Evolutionary conservation across 1,140 invertebrate species (phyloP), one percentile per base, ranked within the genome.

Genomic region (Calephelis nemesis): DNA sequence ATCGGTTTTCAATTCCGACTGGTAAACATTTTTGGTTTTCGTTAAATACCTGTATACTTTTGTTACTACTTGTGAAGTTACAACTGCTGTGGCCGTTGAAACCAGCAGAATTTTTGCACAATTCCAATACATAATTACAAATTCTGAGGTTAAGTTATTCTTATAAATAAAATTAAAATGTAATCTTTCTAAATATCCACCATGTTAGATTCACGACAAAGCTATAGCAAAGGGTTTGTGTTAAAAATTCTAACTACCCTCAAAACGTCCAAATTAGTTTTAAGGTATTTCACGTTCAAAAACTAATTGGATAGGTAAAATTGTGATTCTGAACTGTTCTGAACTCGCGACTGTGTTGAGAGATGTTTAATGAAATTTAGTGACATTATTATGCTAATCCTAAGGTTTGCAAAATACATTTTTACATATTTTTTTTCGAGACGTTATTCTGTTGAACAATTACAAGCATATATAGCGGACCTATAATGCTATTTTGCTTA

Each of bases 91-190:
- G 63, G 83, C 85, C 67, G 89, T 87, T 47, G 89, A 85, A 11
- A 83, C 85, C 66, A 90, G 74, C 62, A 90, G 48, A 71, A 89
- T 75, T 62, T 83, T 87, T 48, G 82, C 80, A 77, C 82, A 86
- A 80, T 82, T 89, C 87, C 87, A 91, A 75, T 88, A 79, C 89
- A 91, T 91, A 9, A 54, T 85, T 62, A 70, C 49, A 45, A 64
- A 12, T 64, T 12, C 13, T 30, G 11, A 13, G 6, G 12, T 13
- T 52, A 15, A 65, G 5, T 39, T 19, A 12, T 49, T 52, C 1
- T 50, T 52, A 13, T 7, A 52, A 66, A 19, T n/a, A 65, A 65
- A 72, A 60, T 63, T 54, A 64, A 40, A 67, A 48, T 67, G 54
- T 62, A 74, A 10, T 60, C 58, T 39, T 58, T 30, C 30, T 58